These are phyloP conservation scores for Agapostemon virescens DNA, from an alignment of 2,888 invertebrate genomes.

Conservation along the genomic window DNA sequence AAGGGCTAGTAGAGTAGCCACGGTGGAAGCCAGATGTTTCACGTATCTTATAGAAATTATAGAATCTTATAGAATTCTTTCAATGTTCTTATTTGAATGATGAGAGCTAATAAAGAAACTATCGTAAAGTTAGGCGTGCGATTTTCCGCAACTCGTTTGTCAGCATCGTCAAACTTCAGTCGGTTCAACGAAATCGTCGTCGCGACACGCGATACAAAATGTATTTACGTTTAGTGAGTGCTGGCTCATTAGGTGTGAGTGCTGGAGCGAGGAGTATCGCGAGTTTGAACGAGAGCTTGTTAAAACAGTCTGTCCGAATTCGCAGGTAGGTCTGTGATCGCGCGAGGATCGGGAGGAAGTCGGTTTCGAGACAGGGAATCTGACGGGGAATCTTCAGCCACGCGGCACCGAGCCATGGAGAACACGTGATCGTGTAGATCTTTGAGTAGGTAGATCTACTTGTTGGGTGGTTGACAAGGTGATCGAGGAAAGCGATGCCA, in stretches of 20 bases:
- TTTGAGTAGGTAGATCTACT: background rate
- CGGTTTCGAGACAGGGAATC: background rate
- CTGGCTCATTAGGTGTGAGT: background rate
- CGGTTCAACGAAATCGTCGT: conserved; percentile 13
- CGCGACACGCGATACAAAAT: conserved; percentile 1
- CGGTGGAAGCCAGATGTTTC: too few species aligned
- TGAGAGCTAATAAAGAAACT: too few species aligned
- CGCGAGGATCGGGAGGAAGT: background rate
- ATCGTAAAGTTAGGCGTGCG: background rate
- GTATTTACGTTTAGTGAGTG: background rate
- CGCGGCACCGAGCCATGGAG: conserved; percentile 59
- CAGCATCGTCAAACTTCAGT: background rate
- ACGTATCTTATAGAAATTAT: too few species aligned
- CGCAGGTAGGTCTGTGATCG: conserved; percentile 15
- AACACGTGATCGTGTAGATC: conserved; percentile 60
- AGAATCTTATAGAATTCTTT: too few species aligned
- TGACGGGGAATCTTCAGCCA: conserved; percentile 27
- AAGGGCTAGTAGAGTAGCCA: background rate
- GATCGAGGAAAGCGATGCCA: conserved; percentile 62
- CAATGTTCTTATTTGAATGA: too few species aligned
- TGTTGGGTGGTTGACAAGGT: conserved; percentile 5
- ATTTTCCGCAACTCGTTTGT: conserved; percentile 19
- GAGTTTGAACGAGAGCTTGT: background rate
- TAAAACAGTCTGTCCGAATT: background rate
- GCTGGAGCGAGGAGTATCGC: background rate